phyloP scores from a whole-genome alignment of 2,888 invertebrate genomes.

The Agelastica alni region DNA sequence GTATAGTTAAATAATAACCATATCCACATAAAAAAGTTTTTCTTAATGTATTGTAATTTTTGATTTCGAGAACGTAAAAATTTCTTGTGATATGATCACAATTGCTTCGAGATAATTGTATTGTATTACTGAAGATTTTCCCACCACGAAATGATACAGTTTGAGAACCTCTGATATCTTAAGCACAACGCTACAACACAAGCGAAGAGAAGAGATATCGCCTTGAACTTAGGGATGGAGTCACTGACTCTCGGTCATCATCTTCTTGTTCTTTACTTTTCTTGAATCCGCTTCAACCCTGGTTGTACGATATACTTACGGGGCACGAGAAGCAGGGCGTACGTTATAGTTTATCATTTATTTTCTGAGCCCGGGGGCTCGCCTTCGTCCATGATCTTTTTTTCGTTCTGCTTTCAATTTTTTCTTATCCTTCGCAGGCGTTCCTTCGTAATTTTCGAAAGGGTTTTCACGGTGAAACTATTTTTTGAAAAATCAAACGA shows the following conservation, averaged over 20 bases:
- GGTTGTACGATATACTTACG: not conserved
- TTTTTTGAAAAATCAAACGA: too few species aligned
- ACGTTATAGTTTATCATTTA: slow-evolving; percentile 2
- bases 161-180: slow-evolving; percentile 35
- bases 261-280: slow-evolving; percentile 12
- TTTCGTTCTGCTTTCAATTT: not conserved
- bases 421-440: slow-evolving; percentile 4
- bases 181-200: slow-evolving; percentile 1
- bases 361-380: slow-evolving; percentile 4
- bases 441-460: too few species aligned
- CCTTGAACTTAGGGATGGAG: slow-evolving; percentile 42
- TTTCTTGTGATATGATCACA: too few species aligned
- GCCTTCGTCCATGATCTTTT: not conserved
- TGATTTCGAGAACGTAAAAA: too few species aligned
- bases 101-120: too few species aligned
- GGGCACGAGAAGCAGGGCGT: not conserved
- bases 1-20: too few species aligned
- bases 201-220: slow-evolving; percentile 31
- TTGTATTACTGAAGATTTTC: too few species aligned
- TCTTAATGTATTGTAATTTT: too few species aligned
- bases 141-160: too few species aligned
- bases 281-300: slow-evolving; percentile 1
- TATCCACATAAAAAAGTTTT: too few species aligned
- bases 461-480: too few species aligned
- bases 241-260: slow-evolving; percentile 43